Conservation (phyloP, 2,113 vertebrate species). For the Nymphicus hollandicus region DNA sequence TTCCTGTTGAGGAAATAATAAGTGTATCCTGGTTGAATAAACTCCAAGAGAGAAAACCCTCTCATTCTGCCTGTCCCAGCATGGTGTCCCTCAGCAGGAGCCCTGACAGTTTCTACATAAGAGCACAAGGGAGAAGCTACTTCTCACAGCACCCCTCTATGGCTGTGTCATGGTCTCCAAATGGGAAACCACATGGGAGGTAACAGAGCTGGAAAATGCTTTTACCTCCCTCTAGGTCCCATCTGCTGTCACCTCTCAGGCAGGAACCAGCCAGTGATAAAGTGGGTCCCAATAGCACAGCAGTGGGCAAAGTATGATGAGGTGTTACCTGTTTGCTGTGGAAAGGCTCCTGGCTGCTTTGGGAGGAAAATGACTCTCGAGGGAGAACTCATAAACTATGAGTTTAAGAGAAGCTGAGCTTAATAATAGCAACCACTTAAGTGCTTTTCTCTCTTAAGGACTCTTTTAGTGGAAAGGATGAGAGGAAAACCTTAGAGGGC, state of each 20-base stretch:
- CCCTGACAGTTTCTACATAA: accelerated
- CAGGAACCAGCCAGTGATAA: accelerated
- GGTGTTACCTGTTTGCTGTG: neutral
- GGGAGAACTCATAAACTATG: neutral
- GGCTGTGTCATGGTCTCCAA: neutral
- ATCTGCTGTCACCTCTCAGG: neutral
- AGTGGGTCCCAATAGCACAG: accelerated
- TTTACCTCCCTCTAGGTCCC: neutral
- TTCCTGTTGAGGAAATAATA: slow-evolving; percentile 61
- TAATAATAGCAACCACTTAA: neutral
- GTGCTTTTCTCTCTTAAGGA: neutral
- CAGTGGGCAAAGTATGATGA: accelerated
- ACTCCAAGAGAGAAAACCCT: neutral
- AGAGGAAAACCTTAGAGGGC: neutral
- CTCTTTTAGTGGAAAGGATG: neutral
- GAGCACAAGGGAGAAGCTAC: neutral
- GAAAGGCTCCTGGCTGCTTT: neutral
- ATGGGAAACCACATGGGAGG: neutral
- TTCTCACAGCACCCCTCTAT: neutral
- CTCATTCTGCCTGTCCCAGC: neutral
- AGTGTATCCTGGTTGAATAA: slow-evolving; percentile 22
- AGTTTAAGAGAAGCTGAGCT: neutral
- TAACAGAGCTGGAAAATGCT: neutral
- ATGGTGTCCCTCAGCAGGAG: neutral
- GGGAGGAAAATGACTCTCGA: neutral